phyloP scores from a whole-genome alignment of 2,888 invertebrate genomes.

The Drepanosiphum platanoidis region DNA sequence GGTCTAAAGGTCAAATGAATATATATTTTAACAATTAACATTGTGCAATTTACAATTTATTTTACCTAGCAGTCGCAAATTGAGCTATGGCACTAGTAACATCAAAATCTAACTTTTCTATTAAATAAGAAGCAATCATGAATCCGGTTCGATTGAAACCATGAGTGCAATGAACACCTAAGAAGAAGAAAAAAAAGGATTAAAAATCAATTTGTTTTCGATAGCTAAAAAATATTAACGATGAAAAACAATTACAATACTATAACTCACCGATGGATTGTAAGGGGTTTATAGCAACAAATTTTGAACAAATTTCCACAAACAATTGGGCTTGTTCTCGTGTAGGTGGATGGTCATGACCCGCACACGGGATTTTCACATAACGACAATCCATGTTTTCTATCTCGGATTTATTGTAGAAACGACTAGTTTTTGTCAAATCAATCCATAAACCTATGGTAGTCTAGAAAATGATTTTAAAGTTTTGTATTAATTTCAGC shows the following conservation, averaged over 20 bases:
- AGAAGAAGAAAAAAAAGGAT: conserved; percentile 64
- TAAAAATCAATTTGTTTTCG: background rate
- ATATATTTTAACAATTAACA: conserved; percentile 48
- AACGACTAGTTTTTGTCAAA: conserved; percentile 92
- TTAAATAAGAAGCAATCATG: conserved; percentile 89
- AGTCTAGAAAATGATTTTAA: conserved; percentile 70
- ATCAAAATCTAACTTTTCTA: conserved; percentile 83
- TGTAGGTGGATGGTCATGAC: conserved; percentile 93
- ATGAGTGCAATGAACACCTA: conserved; percentile 93
- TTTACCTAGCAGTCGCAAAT: conserved; percentile 77
- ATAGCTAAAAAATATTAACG: background rate
- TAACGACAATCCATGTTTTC: conserved; percentile 83
- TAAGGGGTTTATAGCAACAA: conserved; percentile 81
- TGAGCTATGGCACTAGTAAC: conserved; percentile 83
- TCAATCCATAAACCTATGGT: conserved; percentile 96
- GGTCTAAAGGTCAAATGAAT: conserved; percentile 71
- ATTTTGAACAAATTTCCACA: conserved; percentile 80
- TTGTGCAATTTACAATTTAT: background rate
- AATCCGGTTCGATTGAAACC: conserved; percentile 99
- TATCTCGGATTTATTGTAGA: conserved; percentile 86
- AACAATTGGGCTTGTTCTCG: conserved; percentile 86
- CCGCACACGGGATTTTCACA: conserved; percentile 87
- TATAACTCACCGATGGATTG: conserved; percentile 74
- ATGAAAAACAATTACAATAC: background rate
- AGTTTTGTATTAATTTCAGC: no score